These are phyloP conservation scores for Salvelinus namaycush DNA, from an alignment of 2,113 vertebrate species.

Conservation along the genomic window DNA sequence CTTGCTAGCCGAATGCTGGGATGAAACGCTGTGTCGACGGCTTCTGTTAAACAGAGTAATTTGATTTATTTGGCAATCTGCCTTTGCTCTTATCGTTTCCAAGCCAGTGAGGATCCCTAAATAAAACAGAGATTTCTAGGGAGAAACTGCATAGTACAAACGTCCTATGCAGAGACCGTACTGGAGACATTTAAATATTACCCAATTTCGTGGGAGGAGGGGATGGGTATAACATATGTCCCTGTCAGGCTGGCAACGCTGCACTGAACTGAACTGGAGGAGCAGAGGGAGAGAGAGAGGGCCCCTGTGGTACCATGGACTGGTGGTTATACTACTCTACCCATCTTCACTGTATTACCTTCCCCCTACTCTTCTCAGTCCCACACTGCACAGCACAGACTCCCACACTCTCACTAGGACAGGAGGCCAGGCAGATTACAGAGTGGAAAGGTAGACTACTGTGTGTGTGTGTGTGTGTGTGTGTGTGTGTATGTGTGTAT, in stretches of 20 bases:
- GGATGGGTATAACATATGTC: conserved; percentile 37
- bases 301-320: conserved; percentile 16
- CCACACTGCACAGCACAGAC: neutral
- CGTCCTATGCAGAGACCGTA: conserved; percentile 21
- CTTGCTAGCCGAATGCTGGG: conserved; percentile 28
- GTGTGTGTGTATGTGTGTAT: neutral
- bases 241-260: conserved; percentile 16
- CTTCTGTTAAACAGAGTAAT: conserved; percentile 51
- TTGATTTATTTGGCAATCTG: conserved; percentile 58
- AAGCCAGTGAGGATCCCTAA: conserved; percentile 42
- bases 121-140: conserved; percentile 39
- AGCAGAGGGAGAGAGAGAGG: neutral
- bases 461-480: conserved; percentile 15
- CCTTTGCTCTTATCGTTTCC: conserved; percentile 44
- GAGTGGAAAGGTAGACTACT: conserved; percentile 1
- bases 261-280: neutral
- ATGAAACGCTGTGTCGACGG: conserved; percentile 37
- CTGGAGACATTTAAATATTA: conserved; percentile 38
- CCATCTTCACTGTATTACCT: conserved; percentile 34
- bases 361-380: neutral
- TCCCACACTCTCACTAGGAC: conserved; percentile 9
- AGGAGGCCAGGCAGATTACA: conserved; percentile 27
- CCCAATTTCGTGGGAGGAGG: conserved; percentile 37
- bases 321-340: conserved; percentile 38
- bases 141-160: conserved; percentile 19